These are phyloP conservation scores for Stichopus chloronotus DNA, from an alignment of 35 echinoderm and acorn worm genomes.

Conservation along the genomic window DNA sequence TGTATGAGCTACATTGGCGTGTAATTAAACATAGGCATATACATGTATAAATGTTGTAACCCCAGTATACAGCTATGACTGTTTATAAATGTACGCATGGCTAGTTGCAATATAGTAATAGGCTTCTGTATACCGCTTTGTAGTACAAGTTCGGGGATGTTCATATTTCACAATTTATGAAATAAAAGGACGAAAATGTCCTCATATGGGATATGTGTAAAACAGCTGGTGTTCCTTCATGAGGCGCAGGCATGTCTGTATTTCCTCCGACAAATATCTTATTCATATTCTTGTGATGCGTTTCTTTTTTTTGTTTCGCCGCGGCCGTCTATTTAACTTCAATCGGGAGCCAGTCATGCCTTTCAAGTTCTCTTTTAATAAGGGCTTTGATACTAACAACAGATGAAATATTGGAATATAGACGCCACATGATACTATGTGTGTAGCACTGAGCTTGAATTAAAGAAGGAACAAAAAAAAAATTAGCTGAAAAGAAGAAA, in stretches of 20 bases:
- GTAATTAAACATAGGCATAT: too few species aligned
- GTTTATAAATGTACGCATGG: neutral
- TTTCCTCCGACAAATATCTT: neutral
- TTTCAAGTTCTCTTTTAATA: neutral
- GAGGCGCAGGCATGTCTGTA: constrained; percentile 4
- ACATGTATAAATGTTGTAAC: too few species aligned
- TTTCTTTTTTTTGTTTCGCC: too few species aligned
- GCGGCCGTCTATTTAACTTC: too few species aligned
- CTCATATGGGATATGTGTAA: neutral
- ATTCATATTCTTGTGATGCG: neutral
- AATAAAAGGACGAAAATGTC: neutral
- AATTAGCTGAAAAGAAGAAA: too few species aligned
- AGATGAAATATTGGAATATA: neutral
- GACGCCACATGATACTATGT: neutral
- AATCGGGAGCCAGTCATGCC: neutral
- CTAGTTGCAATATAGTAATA: neutral
- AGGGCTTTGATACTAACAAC: neutral
- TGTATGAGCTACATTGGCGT: too few species aligned
- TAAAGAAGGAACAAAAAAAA: too few species aligned
- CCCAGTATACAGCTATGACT: neutral
- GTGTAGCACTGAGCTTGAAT: neutral
- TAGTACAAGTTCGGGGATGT: neutral
- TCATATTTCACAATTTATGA: neutral
- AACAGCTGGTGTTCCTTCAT: neutral
- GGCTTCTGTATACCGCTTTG: too few species aligned